Conservation (phyloP, 2,888 invertebrate species). For the Sinotaia quadrata region DNA sequence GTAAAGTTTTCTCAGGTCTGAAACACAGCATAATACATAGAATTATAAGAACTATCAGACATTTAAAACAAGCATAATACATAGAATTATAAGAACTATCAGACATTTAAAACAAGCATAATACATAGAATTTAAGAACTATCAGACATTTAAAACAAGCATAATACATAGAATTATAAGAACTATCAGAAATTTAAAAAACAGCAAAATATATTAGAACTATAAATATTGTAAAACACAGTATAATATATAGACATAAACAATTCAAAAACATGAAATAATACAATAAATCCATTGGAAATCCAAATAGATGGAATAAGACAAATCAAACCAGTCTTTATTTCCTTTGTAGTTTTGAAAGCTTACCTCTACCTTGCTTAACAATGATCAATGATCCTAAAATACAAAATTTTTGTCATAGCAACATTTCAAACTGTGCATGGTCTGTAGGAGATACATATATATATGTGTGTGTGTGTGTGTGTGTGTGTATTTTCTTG, state of each 20-base stretch:
- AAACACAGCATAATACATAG: not conserved
- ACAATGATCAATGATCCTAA: too few relatives aligned
- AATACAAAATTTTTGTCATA: too few relatives aligned
- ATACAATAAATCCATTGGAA: not conserved
- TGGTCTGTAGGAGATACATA: too few relatives aligned
- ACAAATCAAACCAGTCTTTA: too few relatives aligned
- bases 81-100: too few relatives aligned
- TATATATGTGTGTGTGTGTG: too few relatives aligned
- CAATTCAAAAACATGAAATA: not conserved
- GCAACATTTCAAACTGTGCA: too few relatives aligned
- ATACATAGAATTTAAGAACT: not conserved
- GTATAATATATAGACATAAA: not conserved
- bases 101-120: not conserved
- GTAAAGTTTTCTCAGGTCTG: slow-evolving; percentile 84
- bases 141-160: not conserved
- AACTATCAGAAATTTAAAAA: not conserved
- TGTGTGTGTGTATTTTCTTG: too few relatives aligned
- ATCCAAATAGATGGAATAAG: too few relatives aligned
- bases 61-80: not conserved
- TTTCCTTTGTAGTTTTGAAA: too few relatives aligned
- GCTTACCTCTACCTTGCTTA: too few relatives aligned
- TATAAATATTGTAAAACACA: not conserved
- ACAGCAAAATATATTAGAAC: not conserved
- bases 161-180: not conserved
- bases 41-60: not conserved